Evolutionary conservation across 2,113 vertebrate genomes (phyloP), one percentile per base, ranked within the genome.

Genomic region (Apeltes quadracus): DNA sequence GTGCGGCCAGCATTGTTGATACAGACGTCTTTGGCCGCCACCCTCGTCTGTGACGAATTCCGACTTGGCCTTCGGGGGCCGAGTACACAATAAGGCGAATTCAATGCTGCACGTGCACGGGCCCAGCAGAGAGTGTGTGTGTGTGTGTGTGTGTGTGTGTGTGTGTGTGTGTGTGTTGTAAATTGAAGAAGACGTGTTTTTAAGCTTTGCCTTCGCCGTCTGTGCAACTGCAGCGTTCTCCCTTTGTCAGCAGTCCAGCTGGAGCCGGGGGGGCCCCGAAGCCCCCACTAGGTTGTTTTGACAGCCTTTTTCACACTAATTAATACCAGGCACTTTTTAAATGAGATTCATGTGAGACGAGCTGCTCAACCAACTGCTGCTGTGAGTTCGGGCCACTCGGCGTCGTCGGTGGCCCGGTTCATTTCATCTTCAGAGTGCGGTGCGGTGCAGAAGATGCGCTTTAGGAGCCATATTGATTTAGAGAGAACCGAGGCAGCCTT

Each of bases 221-320:
- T n/a, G n/a, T n/a, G n/a, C n/a, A n/a, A n/a, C n/a, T n/a, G n/a
- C n/a, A n/a, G n/a, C n/a, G n/a, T n/a, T 87, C 65, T 76, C 54
- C 75, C 77, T 86, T 72, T 84, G 87, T 89, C 79, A 88, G 84
- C 76, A 80, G 82, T 75, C 82, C 84, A 91, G 79, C 81, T 74
- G 84, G 76, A 84, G 88, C 65, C 46, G 23, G 61, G 74, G 74
- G 78, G 82, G 85, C 77, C 59, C 44, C n/a, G 23, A 15, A 59
- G 72, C 72, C 66, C 79, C 87, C 83, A 84, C 84, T 76, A 84
- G 80, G 63, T 59, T 88, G 89, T 87, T 91, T 85, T 90, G 84
- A 87, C 87, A 89, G 87, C 59, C 66, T 79, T 64, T 80, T 82
- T 81, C 83, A 62, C 67, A 39, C 74, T 89, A 88, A 89, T 91